Base-by-base conservation (phyloP, 2,797 vertebrate species). In the Anguilla pacifica region DNA sequence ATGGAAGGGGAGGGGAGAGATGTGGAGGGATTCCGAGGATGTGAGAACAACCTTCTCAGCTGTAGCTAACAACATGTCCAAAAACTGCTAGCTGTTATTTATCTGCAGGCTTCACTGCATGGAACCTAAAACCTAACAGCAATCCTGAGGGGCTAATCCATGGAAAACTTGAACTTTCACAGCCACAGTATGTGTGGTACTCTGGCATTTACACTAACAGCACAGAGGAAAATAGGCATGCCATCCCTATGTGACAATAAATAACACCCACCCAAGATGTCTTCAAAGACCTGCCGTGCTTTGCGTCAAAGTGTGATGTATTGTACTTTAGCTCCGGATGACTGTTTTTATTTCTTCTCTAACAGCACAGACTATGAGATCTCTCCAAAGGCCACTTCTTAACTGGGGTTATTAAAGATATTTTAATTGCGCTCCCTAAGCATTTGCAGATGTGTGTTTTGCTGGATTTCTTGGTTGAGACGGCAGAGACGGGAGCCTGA, bases 361-460 rank as follows among this genome's bases (percentile, higher is more conserved):
- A 81, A 87, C 89, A 89, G 89, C 83, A 86, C 89, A 89, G 85
- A 70, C 77, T 85, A 61, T 87, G 84, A 85, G 67, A 77, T 88
- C 70, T 86, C 88, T 87, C 89, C 77, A 87, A 88, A 89, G 88
- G 86, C 86, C 91, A 72, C 85, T 87, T 77, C 86, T 57, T 85
- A 91, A 90, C 89, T 88, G 77, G 46, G 87, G 88, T 89, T 91
- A 90, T 92, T 90, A 89, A 82, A 90, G 35, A 91, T 90, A 87
- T 91, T 88, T 88, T 85, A 88, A 85, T 88, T 92, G 90, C 88
- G 22, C 35, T 83, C 81, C 85, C 46, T 91, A 91, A 92, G 87
- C 67, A 59, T 90, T 93, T 6, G 31, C 92, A 93, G 92, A 92
- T 93, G 92, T 92, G 87, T 77, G 83, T 84, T 90, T 89, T 85